phyloP scores from a whole-genome alignment of 2,888 invertebrate genomes.

The Calameuta idolon region DNA sequence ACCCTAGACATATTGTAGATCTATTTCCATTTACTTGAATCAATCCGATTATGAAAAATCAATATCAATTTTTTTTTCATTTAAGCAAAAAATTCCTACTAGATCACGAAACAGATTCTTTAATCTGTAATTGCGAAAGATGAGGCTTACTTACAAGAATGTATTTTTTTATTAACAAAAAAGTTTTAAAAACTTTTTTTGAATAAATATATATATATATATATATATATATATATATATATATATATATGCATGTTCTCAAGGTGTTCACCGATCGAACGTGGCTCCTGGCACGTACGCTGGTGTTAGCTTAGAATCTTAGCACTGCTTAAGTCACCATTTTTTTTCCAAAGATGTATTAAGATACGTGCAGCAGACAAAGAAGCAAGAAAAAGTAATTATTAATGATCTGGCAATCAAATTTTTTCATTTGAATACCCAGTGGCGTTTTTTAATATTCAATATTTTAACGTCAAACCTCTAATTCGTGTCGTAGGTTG shows the following conservation, averaged over 20 bases:
- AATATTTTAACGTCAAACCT: background rate
- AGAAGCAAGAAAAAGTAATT: background rate
- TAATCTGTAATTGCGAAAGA: background rate
- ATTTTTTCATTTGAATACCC: background rate
- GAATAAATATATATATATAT: too few relatives aligned
- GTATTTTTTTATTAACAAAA: background rate
- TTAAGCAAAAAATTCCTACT: background rate
- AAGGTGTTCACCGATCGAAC: background rate
- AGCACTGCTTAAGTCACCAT: background rate
- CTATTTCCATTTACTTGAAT: background rate
- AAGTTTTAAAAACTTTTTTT: too few relatives aligned
- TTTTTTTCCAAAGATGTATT: background rate
- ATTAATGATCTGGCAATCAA: background rate
- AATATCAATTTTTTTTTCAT: background rate
- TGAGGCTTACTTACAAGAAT: background rate
- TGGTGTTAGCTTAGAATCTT: background rate
- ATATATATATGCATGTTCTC: slow-evolving; percentile 1
- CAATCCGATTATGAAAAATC: background rate
- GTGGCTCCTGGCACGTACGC: background rate
- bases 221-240: slow-evolving; percentile 21
- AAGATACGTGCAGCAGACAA: background rate
- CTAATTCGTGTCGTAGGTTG: background rate
- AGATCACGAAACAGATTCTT: background rate
- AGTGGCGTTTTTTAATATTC: background rate
- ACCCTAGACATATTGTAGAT: background rate